phyloP scores from a whole-genome alignment of 2,888 invertebrate genomes.

The Fragum sueziense region DNA sequence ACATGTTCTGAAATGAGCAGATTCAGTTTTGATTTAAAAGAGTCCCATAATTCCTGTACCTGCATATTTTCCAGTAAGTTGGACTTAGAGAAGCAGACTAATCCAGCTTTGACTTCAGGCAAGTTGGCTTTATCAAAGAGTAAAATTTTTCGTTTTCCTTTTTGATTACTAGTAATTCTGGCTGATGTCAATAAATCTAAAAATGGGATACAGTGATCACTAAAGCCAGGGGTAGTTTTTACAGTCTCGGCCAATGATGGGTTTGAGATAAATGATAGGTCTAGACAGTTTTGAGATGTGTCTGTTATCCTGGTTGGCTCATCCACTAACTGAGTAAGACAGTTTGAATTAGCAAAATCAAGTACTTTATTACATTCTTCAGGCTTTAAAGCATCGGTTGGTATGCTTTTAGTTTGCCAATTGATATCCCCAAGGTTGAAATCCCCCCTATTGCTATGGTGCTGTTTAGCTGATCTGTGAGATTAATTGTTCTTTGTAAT shows the following conservation, averaged over 20 bases:
- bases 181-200: not conserved
- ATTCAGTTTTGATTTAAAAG: not conserved
- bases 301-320: constrained; percentile 13
- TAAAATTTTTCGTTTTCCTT: not conserved
- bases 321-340: constrained; percentile 1
- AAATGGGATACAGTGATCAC: constrained; percentile 7
- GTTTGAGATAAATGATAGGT: not conserved
- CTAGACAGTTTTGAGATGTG: not conserved
- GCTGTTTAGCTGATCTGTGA: not conserved
- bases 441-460: not conserved
- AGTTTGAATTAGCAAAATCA: not conserved
- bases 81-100: not conserved
- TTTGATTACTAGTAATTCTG: not conserved
- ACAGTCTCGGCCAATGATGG: not conserved
- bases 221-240: constrained; percentile 7
- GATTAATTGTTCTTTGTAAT: not conserved
- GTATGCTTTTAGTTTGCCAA: not conserved
- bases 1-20: not conserved
- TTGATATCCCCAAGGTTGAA: not conserved
- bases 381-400: not conserved
- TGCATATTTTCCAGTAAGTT: not conserved
- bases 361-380: not conserved
- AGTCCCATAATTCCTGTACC: not conserved
- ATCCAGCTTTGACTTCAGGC: not conserved
- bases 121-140: not conserved